phyloP scores from a whole-genome alignment of 2,113 vertebrate species.

The Odontesthes bonariensis region DNA sequence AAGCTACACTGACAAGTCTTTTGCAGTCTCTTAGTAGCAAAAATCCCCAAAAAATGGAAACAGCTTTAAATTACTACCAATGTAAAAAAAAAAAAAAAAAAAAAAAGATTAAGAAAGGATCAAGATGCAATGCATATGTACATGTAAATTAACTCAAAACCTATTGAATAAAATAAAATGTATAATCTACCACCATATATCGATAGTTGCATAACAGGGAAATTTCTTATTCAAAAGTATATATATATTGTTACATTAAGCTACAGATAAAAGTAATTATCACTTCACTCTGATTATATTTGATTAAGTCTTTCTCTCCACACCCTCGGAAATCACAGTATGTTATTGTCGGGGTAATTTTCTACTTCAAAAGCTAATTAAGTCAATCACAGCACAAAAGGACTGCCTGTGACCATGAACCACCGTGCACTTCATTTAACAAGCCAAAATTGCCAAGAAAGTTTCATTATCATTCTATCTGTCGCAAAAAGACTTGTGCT shows the following conservation, averaged over 20 bases:
- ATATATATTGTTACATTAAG: conserved; percentile 45
- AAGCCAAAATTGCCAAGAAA: conserved; percentile 35
- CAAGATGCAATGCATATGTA: no score
- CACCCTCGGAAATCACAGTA: conserved; percentile 61
- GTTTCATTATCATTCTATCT: conserved; percentile 32
- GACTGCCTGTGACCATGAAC: conserved; percentile 52
- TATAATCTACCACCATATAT: conserved; percentile 37
- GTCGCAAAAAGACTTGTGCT: conserved; percentile 21
- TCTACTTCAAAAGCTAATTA: conserved; percentile 77
- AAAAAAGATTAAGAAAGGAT: no score
- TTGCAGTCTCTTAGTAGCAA: no score
- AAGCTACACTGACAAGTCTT: no score
- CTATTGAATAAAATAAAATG: background rate
- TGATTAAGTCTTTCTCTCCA: conserved; percentile 69
- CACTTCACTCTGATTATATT: conserved; percentile 69
- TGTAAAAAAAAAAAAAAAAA: no score
- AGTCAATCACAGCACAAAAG: conserved; percentile 73
- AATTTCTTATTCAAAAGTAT: conserved; percentile 48
- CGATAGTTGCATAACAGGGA: conserved; percentile 18
- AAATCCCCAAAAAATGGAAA: no score
- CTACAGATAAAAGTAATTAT: conserved; percentile 62
- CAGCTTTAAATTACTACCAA: no score
- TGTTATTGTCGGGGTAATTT: conserved; percentile 73
- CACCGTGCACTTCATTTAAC: conserved; percentile 46
- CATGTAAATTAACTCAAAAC: no score